Evolutionary conservation across 1,140 invertebrate genomes (phyloP).

Genomic region (Habropoda laboriosa): DNA sequence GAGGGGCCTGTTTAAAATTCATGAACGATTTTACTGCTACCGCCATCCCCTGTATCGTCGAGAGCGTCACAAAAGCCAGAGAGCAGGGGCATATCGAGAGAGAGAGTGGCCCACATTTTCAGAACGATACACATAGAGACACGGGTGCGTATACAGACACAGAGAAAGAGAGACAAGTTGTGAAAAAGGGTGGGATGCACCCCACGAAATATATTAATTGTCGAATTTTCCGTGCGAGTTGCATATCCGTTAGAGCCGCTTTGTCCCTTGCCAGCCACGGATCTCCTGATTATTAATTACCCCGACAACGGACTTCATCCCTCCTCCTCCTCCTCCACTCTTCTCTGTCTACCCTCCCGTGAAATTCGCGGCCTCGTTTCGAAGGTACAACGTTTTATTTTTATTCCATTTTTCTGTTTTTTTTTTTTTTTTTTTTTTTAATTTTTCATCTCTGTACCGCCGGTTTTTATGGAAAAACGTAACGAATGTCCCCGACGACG

Average conservation of each 20-base stretch:
- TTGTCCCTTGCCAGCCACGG: conserved; percentile 65
- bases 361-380: conserved; percentile 52
- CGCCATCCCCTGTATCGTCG: conserved; percentile 56
- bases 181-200: not conserved
- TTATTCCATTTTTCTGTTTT: conserved; percentile 10
- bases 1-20: conserved; percentile 80
- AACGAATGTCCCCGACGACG: conserved; percentile 53
- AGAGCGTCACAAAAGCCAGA: conserved; percentile 69
- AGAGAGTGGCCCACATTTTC: conserved; percentile 64
- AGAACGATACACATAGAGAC: conserved; percentile 40
- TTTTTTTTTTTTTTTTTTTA: conserved; percentile 9
- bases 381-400: conserved; percentile 36
- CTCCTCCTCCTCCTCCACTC: not conserved
- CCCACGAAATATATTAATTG: conserved; percentile 76
- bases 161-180: not conserved
- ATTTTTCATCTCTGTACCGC: conserved; percentile 18
- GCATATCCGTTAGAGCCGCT: conserved; percentile 68
- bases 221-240: conserved; percentile 74
- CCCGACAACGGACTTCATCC: conserved; percentile 41
- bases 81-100: conserved; percentile 69
- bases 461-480: conserved; percentile 48
- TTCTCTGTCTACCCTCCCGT: conserved; percentile 11
- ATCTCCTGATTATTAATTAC: conserved; percentile 70
- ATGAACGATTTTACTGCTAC: conserved; percentile 80
- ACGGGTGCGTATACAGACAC: not conserved